phyloP scores from a whole-genome alignment of 23 tunicate species.

The Trididemnum nubilum region DNA sequence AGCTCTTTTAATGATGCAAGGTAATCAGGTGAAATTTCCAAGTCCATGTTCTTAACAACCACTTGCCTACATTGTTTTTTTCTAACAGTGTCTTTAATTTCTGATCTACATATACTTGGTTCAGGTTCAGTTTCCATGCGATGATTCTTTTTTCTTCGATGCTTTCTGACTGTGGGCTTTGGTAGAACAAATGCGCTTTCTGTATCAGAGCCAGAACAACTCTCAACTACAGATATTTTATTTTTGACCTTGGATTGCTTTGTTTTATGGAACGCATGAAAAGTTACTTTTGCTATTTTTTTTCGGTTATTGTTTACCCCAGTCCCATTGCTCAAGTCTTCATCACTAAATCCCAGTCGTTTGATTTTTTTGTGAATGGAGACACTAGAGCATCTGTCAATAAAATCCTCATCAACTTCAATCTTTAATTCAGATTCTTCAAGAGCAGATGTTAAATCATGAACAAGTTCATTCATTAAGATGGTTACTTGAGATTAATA shows the following conservation, averaged over 20 bases:
- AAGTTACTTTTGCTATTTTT: too few relatives aligned
- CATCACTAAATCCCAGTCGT: not conserved
- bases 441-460: constrained; percentile 70
- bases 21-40: not conserved
- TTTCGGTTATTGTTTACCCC: too few relatives aligned
- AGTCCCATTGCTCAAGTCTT: not conserved
- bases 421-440: constrained; percentile 65
- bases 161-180: constrained; percentile 39
- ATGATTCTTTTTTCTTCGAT: constrained; percentile 49
- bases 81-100: not conserved
- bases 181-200: constrained; percentile 68
- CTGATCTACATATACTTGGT: not conserved
- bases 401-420: constrained; percentile 53
- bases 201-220: constrained; percentile 61
- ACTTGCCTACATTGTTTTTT: not conserved
- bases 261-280: too few relatives aligned
- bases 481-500: too few relatives aligned
- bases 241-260: constrained; percentile 16
- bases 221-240: too few relatives aligned
- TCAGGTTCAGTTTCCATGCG: constrained; percentile 57
- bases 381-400: not conserved
- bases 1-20: not conserved
- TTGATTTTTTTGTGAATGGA: not conserved
- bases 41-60: not conserved
- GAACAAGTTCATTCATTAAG: constrained; percentile 73